phyloP scores from a whole-genome alignment of 2,797 vertebrate genomes.

The Chelmon rostratus region DNA sequence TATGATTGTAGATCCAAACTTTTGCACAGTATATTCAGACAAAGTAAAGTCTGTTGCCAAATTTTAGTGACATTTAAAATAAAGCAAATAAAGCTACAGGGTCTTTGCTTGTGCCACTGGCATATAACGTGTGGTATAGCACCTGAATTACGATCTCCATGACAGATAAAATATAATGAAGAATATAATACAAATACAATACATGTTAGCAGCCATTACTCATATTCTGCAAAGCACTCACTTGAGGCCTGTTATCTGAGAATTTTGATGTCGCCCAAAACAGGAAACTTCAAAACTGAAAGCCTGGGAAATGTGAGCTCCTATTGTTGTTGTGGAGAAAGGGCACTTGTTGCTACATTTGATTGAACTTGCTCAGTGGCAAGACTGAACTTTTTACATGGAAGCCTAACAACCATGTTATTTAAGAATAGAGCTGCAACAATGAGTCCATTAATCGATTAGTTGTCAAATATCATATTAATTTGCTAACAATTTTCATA shows the following conservation, averaged over 20 bases:
- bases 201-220: background rate
- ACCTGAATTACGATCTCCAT: background rate
- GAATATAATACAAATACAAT: background rate
- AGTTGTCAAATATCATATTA: no score
- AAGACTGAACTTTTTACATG: conserved; percentile 16
- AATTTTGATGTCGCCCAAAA: background rate
- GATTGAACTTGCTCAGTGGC: background rate
- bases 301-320: background rate
- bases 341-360: background rate
- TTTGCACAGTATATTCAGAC: background rate
- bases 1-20: background rate
- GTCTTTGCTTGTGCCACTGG: background rate
- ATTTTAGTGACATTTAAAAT: background rate
- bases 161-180: background rate
- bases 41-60: background rate
- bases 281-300: background rate
- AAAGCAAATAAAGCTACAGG: background rate
- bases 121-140: background rate
- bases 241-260: background rate
- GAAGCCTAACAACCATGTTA: background rate
- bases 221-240: background rate
- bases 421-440: background rate
- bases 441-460: no score
- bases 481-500: no score
- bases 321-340: background rate